A percentile compares a stretch with the other conserved stretches of the same genome.
Conservation (phyloP, 2,113 vertebrate species). For the Caranx melampygus region DNA sequence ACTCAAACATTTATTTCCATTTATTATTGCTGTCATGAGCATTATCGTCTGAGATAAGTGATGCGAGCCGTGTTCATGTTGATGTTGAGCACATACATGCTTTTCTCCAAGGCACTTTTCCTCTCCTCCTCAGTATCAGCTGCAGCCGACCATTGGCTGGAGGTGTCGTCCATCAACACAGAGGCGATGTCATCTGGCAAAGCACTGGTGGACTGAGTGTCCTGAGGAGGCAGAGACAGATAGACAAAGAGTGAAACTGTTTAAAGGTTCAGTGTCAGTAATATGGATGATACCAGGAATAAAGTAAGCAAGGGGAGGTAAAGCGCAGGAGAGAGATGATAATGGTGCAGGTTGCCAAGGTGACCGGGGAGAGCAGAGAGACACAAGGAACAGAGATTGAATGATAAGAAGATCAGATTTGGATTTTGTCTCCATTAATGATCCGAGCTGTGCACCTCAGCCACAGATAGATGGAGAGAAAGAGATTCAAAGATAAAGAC, state of each 20-base stretch:
- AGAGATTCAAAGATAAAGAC: slow-evolving; percentile 43
- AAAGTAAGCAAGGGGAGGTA: slow-evolving; percentile 53
- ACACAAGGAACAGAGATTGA: slow-evolving; percentile 59
- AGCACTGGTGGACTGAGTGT: slow-evolving; percentile 76
- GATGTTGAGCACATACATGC: slow-evolving; percentile 86
- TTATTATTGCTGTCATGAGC: background rate
- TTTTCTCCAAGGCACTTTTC: slow-evolving; percentile 90
- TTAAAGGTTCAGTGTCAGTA: slow-evolving; percentile 40
- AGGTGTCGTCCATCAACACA: slow-evolving; percentile 83
- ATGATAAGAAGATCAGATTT: slow-evolving; percentile 71
- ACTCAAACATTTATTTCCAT: slow-evolving; percentile 4
- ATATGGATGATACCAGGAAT: slow-evolving; percentile 41
- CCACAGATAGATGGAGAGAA: slow-evolving; percentile 37
- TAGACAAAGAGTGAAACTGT: slow-evolving; percentile 30
- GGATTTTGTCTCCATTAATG: slow-evolving; percentile 62
- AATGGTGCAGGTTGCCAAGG: slow-evolving; percentile 77
- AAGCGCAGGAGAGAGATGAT: slow-evolving; percentile 55
- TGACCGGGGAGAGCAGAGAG: slow-evolving; percentile 60
- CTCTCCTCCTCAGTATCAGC: slow-evolving; percentile 88
- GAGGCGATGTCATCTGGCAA: slow-evolving; percentile 80
- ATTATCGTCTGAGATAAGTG: background rate
- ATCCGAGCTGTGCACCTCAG: slow-evolving; percentile 33
- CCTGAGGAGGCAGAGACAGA: slow-evolving; percentile 59
- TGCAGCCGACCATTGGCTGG: slow-evolving; percentile 82
- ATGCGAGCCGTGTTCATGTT: background rate